Base-by-base conservation (phyloP, 2,888 invertebrate genomes). In the Tortrix viridana region DNA sequence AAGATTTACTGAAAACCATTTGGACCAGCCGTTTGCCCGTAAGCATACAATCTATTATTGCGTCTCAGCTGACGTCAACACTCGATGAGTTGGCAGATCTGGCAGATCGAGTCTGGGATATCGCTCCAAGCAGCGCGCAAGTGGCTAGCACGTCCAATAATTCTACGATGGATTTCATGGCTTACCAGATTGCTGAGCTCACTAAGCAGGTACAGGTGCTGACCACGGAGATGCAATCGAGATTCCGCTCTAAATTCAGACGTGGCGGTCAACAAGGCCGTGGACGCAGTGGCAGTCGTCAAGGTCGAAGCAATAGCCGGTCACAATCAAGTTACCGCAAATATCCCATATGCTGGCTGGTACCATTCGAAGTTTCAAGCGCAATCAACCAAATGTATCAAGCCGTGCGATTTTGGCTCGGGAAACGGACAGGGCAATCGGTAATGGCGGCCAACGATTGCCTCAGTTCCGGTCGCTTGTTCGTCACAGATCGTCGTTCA, bases 351-450 rank as follows among this genome's bases (percentile, higher is more conserved):
- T 54, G 54, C 9, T 54, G 54, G 43, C n/a, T n/a, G n/a, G n/a
- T 54, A 54, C 26, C 54, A 54, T 18, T 44, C 54, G 5, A 54
- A 54, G 26, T 54, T 54, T n/a, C 54, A 44, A 4, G 23, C 43
- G 14, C 23, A 26, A 18, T 43, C 54, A 12, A 54, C 43, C 0
- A 54, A 44, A 23, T 54, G 54, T 12, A 26, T 54, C 9, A 44
- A 54, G 18, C 54, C 54, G 7, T 54, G 54, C 43, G 54, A 54
- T 43, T 54, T 44, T 16, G 26, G 4, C 7, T 54, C 54, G 54
- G 54, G 54, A 54, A 54, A 54, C 54, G 54, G 1, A 2, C 43
- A 9, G 43, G 23, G 54, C 54, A 44, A 44, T 54, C 54, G 41
- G 5, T 44, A 44, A 54, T 54, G 26, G 54, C 54, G 53, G 22